Evolutionary conservation across 2,113 vertebrate genomes (phyloP).

Genomic region (Alouatta palliata): DNA sequence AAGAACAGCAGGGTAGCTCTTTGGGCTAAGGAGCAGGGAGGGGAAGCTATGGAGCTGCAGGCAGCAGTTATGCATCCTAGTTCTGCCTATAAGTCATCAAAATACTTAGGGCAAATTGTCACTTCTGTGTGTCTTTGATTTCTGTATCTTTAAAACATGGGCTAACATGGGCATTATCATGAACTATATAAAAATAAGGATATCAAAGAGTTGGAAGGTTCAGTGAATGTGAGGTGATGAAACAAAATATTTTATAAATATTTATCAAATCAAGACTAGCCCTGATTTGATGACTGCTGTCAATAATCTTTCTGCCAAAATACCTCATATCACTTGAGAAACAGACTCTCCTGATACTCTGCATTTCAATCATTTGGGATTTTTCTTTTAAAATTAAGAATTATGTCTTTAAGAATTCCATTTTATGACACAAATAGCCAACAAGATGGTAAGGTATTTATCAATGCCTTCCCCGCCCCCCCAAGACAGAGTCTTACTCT

Average conservation of each 20-base stretch:
- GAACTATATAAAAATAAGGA: neutral
- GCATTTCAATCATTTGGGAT: neutral
- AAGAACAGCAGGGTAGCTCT: neutral
- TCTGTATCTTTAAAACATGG: neutral
- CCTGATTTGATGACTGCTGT: neutral
- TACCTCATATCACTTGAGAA: neutral
- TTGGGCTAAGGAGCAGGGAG: neutral
- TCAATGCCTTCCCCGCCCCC: no score
- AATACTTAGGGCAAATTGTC: neutral
- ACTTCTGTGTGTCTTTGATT: neutral
- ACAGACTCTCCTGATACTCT: neutral
- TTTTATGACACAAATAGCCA: neutral
- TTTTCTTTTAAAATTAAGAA: neutral
- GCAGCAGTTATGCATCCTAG: neutral
- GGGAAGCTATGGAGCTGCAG: fast-evolving
- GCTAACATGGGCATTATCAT: neutral
- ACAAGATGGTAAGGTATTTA: neutral
- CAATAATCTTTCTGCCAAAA: neutral
- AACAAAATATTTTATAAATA: neutral
- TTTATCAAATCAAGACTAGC: neutral
- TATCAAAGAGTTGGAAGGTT: neutral
- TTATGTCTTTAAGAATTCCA: neutral
- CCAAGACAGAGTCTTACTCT: no score
- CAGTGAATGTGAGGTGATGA: neutral
- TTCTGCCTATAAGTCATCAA: neutral